A percentile compares a stretch with the other conserved stretches of the same genome.
These are phyloP conservation scores for Takifugu bimaculatus DNA, from an alignment of 2,113 vertebrate genomes.

Conservation along the genomic window DNA sequence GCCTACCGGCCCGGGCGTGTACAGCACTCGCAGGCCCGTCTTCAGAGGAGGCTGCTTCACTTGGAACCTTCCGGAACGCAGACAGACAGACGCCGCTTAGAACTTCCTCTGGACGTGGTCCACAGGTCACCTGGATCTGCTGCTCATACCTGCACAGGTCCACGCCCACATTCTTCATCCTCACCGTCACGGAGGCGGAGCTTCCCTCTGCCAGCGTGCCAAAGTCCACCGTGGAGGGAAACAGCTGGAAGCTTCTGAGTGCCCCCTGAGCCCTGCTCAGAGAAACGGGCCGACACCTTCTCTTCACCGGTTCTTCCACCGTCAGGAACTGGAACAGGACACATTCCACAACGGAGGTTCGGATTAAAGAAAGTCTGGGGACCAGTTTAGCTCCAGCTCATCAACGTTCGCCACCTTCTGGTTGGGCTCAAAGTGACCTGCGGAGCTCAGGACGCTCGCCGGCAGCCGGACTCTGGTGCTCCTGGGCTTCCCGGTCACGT, in stretches of 20 bases:
- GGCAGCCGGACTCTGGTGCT: conserved; percentile 76
- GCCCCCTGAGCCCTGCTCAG: conserved; percentile 31
- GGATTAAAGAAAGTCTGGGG: no score
- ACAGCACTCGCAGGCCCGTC: conserved; percentile 82
- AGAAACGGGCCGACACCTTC: conserved; percentile 76
- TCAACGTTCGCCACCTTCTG: conserved; percentile 67
- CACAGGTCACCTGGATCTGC: neutral
- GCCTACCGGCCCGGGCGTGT: conserved; percentile 84
- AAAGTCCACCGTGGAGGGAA: conserved; percentile 74
- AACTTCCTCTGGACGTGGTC: neutral
- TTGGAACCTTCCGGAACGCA: conserved; percentile 74
- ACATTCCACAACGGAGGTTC: neutral
- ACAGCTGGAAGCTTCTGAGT: conserved; percentile 75
- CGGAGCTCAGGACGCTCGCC: conserved; percentile 65
- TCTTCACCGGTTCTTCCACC: conserved; percentile 73
- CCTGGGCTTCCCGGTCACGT: conserved; percentile 74
- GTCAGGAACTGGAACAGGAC: conserved; percentile 51
- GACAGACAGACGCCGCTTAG: conserved; percentile 5
- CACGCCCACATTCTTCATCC: conserved; percentile 82
- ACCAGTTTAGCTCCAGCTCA: no score
- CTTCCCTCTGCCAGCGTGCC: conserved; percentile 80
- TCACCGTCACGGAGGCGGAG: conserved; percentile 68
- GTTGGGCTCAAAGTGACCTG: conserved; percentile 71
- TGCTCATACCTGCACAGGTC: conserved; percentile 82
- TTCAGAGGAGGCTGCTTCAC: conserved; percentile 81